These are phyloP conservation scores for Leptocoma aspasia DNA, from an alignment of 2,113 vertebrate genomes.

Conservation along the genomic window DNA sequence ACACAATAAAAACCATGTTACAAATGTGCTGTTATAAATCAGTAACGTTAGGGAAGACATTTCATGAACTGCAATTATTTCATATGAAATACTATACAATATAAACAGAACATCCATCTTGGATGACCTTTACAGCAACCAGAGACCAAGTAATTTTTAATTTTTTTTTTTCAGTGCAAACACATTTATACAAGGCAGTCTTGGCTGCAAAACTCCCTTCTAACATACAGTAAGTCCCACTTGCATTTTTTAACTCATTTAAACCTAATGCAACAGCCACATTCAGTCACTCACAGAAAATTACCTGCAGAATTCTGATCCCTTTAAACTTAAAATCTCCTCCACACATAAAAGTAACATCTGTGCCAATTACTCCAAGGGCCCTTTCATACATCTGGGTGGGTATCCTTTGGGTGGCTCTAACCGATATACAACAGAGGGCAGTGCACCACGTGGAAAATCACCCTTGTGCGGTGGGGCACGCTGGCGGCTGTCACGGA, in stretches of 20 bases:
- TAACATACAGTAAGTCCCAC: constrained; percentile 84
- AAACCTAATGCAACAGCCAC: constrained; percentile 81
- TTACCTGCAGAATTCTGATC: constrained; percentile 79
- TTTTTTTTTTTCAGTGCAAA: constrained; percentile 88
- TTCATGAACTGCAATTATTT: constrained; percentile 94
- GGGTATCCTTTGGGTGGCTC: constrained; percentile 55
- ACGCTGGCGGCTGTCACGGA: neutral
- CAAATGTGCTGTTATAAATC: constrained; percentile 95
- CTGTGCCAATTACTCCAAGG: constrained; percentile 66
- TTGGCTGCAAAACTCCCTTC: constrained; percentile 86
- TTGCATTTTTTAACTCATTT: constrained; percentile 81
- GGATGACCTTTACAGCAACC: constrained; percentile 92
- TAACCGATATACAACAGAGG: neutral
- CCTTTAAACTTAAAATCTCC: constrained; percentile 72
- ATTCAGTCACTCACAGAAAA: constrained; percentile 79
- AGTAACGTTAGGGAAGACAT: constrained; percentile 97
- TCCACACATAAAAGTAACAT: constrained; percentile 68
- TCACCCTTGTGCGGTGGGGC: neutral
- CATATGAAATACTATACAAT: constrained; percentile 95
- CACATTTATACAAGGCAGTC: constrained; percentile 91
- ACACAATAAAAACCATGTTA: constrained; percentile 97
- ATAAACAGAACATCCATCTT: constrained; percentile 91
- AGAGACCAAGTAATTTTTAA: constrained; percentile 83
- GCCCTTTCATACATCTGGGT: constrained; percentile 61
- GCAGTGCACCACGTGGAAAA: neutral